These are phyloP conservation scores for Megaceryle torquata DNA, from an alignment of 2,113 vertebrate species.

Conservation along the genomic window DNA sequence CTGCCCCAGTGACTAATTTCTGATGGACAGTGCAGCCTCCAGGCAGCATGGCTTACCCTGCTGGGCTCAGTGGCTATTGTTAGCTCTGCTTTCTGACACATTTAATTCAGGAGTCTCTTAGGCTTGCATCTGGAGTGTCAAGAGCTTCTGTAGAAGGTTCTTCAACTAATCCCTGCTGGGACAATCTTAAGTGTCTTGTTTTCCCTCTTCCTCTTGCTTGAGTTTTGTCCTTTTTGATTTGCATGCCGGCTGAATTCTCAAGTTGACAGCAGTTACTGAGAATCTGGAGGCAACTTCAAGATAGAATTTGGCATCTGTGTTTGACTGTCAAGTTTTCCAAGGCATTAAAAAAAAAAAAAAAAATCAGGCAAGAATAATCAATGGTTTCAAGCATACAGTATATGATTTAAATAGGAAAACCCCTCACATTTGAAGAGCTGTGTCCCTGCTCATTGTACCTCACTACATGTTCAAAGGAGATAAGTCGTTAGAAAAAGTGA, in stretches of 20 bases:
- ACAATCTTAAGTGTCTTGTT: slow-evolving; percentile 11
- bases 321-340: neutral
- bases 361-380: neutral
- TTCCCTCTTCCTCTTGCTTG: neutral
- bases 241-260: neutral
- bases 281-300: neutral
- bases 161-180: slow-evolving; percentile 37
- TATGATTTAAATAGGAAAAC: neutral
- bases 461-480: neutral
- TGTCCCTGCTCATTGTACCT: neutral
- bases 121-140: neutral
- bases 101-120: neutral
- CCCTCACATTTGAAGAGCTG: neutral
- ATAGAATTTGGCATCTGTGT: neutral
- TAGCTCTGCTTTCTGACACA: neutral
- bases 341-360: neutral
- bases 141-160: slow-evolving; percentile 11
- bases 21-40: neutral
- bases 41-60: neutral
- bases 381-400: neutral
- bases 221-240: slow-evolving; percentile 17
- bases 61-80: neutral
- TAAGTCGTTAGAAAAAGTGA: neutral
- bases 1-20: neutral
- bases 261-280: neutral